Conservation (phyloP, 2,797 vertebrate genomes). For the Clamator glandarius region DNA sequence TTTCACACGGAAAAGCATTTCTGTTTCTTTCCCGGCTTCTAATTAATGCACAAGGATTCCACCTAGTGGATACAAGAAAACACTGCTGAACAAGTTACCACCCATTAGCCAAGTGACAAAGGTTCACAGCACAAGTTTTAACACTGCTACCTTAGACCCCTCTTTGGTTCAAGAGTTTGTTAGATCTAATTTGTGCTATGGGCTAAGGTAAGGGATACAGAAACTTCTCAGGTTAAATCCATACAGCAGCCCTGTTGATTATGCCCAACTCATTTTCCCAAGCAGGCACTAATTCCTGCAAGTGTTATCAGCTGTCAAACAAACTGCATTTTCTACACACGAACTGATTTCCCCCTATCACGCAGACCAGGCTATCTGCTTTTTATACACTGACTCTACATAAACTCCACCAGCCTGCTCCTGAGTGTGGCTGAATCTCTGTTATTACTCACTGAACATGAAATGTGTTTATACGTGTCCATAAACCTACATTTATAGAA, state of each 20-base stretch:
- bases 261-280: background rate
- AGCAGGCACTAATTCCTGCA: background rate
- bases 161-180: background rate
- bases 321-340: background rate
- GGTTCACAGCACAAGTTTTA: background rate
- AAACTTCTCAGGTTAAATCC: background rate
- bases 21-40: background rate
- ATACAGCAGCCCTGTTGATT: background rate
- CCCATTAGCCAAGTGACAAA: accelerated
- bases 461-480: background rate
- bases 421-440: background rate
- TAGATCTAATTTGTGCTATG: background rate
- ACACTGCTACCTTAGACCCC: background rate
- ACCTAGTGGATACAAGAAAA: background rate
- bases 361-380: background rate
- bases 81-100: background rate
- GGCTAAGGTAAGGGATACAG: background rate
- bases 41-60: background rate
- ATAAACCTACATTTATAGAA: background rate
- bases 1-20: background rate
- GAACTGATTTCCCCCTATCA: background rate
- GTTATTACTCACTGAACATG: background rate
- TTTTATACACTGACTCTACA: background rate
- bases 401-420: background rate
- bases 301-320: background rate